phyloP scores from a whole-genome alignment of 2,113 vertebrate genomes.

The Sus scrofa region T2T-Sscrofa CM000812.6:164724501-164725000 shows the following conservation, averaged over 20 bases:
- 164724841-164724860: background rate
- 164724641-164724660: background rate
- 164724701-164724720: background rate
- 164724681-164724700: background rate
- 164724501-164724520: background rate
- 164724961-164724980: background rate
- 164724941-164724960: background rate
- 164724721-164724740: background rate
- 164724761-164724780: background rate
- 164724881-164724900: fast-evolving
- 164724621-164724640: background rate
- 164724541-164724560: no score
- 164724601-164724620: background rate
- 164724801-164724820: background rate
- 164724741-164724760: background rate
- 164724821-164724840: background rate
- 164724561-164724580: background rate
- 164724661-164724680: no score
- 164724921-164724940: background rate
- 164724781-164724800: background rate
- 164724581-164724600: background rate
- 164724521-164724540: no score
- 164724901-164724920: background rate
- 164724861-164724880: background rate
- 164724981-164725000: conserved; percentile 25